These are phyloP conservation scores for Nannoperca obscura DNA, from an alignment of 2,797 vertebrate genomes.

Conservation along the genomic window DNA sequence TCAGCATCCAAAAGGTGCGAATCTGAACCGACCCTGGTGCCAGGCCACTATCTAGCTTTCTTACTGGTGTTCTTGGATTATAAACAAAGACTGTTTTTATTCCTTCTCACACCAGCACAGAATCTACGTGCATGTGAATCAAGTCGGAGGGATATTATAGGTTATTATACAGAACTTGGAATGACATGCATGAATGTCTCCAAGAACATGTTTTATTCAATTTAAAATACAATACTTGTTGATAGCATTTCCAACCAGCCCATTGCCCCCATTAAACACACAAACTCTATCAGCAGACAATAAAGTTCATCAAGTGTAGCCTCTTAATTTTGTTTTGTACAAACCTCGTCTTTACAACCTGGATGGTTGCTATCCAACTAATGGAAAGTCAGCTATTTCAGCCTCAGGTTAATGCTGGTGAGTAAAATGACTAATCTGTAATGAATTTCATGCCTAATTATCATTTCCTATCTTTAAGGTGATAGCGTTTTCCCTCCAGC, in stretches of 20 bases:
- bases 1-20: background rate
- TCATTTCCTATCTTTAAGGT: constrained; percentile 42
- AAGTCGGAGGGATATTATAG: background rate
- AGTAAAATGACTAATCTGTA: constrained; percentile 43
- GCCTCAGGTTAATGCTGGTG: constrained; percentile 51
- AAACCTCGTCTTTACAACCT: constrained; percentile 36
- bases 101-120: background rate
- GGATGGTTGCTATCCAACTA: constrained; percentile 36
- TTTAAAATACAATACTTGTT: constrained; percentile 19
- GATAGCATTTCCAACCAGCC: constrained; percentile 25
- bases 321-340: constrained; percentile 56
- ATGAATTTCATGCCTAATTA: constrained; percentile 53
- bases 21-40: background rate
- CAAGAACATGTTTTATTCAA: background rate
- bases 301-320: constrained; percentile 58
- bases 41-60: background rate
- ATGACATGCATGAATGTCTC: background rate
- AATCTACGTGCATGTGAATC: background rate
- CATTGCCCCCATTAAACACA: constrained; percentile 26
- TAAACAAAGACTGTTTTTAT: background rate
- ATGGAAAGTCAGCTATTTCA: constrained; percentile 43
- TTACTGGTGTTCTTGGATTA: constrained; percentile 1
- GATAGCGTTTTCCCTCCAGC: constrained; percentile 18
- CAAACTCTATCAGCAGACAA: constrained; percentile 46
- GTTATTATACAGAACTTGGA: background rate